A percentile compares a stretch with the other conserved stretches of the same genome.
Conservation (phyloP, 2,888 invertebrate species). For the Eurytoma californica region DNA sequence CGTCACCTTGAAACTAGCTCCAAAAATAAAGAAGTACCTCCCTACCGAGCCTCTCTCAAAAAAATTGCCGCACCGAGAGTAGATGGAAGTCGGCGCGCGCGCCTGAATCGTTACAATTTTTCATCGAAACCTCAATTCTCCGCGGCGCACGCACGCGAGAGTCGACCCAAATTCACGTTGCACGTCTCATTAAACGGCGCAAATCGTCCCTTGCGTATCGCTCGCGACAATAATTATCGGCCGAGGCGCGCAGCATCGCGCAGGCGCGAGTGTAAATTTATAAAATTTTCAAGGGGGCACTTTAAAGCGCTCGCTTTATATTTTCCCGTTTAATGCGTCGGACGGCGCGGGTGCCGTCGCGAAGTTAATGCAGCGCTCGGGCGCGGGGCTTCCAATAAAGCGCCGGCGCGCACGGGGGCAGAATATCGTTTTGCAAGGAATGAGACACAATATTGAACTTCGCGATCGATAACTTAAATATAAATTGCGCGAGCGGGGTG, state of each 20-base stretch:
- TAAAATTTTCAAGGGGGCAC: too few species aligned
- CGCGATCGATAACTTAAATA: slow-evolving; percentile 38
- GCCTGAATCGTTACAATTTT: too few species aligned
- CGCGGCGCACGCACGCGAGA: too few species aligned
- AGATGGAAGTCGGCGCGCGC: too few species aligned
- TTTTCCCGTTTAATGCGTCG: neutral
- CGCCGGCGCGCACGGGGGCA: slow-evolving; percentile 3
- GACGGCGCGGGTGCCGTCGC: neutral
- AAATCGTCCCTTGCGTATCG: neutral
- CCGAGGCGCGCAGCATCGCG: neutral
- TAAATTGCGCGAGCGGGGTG: slow-evolving; percentile 24
- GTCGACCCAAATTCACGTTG: neutral
- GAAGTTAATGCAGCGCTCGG: neutral
- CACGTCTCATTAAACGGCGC: neutral
- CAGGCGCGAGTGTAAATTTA: neutral
- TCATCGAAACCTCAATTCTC: too few species aligned
- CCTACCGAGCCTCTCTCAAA: too few species aligned
- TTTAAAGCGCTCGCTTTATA: too few species aligned
- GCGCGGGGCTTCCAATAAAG: slow-evolving; percentile 7
- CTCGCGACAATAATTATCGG: neutral
- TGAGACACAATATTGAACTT: slow-evolving; percentile 18
- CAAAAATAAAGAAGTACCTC: neutral
- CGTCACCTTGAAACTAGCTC: slow-evolving; percentile 1
- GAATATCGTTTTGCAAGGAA: slow-evolving; percentile 13
- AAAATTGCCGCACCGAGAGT: too few species aligned